phyloP scores from a whole-genome alignment of 2,797 vertebrate genomes.

The Sebastes minor region DNA sequence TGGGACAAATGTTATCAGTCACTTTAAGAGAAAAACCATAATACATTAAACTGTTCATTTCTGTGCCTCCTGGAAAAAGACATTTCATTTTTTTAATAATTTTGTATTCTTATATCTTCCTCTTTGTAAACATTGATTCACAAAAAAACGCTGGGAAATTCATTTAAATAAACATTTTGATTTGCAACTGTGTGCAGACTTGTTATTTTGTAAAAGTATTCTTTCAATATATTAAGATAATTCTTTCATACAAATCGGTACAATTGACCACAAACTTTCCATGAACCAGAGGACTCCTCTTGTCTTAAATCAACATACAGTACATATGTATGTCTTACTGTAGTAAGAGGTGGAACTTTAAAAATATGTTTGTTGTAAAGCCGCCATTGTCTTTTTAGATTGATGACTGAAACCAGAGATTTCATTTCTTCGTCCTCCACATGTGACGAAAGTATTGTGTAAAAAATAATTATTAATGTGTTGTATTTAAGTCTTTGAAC shows the following conservation, averaged over 20 bases:
- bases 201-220: background rate
- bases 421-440: background rate
- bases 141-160: background rate
- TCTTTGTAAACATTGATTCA: constrained; percentile 17
- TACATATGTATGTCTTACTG: too few species aligned
- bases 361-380: background rate
- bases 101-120: background rate
- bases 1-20: background rate
- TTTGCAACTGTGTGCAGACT: background rate
- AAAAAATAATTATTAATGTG: background rate
- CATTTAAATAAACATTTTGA: constrained; percentile 35
- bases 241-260: too few species aligned
- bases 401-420: background rate
- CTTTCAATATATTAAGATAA: too few species aligned
- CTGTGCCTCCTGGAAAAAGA: constrained; percentile 9
- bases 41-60: constrained; percentile 10
- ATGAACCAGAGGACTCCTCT: background rate
- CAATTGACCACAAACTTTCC: background rate
- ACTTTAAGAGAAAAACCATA: background rate
- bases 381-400: background rate
- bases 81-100: background rate
- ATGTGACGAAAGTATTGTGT: background rate
- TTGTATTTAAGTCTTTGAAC: background rate
- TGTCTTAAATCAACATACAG: background rate
- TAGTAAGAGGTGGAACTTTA: too few species aligned